Evolutionary conservation across 2,888 invertebrate species (phyloP).

Genomic region (Nezara viridula): DNA sequence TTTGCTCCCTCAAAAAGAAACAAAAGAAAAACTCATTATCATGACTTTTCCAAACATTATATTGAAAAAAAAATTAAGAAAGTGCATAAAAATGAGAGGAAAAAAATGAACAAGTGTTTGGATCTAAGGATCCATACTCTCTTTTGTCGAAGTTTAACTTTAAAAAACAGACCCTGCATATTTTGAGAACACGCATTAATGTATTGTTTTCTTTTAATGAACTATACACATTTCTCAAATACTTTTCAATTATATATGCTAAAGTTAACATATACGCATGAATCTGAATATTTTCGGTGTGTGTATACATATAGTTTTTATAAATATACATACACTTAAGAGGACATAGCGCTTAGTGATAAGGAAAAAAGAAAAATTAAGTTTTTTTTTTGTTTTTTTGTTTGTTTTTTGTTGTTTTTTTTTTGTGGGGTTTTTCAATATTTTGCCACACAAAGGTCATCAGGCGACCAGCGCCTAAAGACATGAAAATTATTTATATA

Average conservation of each 20-base stretch:
- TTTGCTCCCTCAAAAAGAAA: conserved; percentile 49
- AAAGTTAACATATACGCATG: conserved; percentile 31
- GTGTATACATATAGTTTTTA: conserved; percentile 1
- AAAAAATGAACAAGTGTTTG: conserved; percentile 12
- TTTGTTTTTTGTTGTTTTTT: background rate
- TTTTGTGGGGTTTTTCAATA: conserved; percentile 57
- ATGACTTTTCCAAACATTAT: conserved; percentile 58
- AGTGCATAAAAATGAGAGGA: background rate
- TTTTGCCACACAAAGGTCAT: conserved; percentile 58
- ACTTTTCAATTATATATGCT: conserved; percentile 51
- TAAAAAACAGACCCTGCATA: conserved; percentile 60
- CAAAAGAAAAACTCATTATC: conserved; percentile 53
- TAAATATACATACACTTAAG: conserved; percentile 54
- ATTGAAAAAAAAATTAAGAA: background rate
- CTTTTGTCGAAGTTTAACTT: conserved; percentile 46
- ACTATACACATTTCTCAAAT: conserved; percentile 54
- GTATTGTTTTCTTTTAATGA: conserved; percentile 42
- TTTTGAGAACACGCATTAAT: conserved; percentile 58
- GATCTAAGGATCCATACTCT: conserved; percentile 23
- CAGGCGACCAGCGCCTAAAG: conserved; percentile 59
- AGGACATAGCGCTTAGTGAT: conserved; percentile 55
- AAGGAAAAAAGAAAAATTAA: conserved; percentile 53
- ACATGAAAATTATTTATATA: conserved; percentile 59
- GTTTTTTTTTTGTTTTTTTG: background rate
- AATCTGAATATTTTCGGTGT: conserved; percentile 13